Base-by-base conservation (phyloP, 2,113 vertebrate species). In the Neotoma lepida region DNA sequence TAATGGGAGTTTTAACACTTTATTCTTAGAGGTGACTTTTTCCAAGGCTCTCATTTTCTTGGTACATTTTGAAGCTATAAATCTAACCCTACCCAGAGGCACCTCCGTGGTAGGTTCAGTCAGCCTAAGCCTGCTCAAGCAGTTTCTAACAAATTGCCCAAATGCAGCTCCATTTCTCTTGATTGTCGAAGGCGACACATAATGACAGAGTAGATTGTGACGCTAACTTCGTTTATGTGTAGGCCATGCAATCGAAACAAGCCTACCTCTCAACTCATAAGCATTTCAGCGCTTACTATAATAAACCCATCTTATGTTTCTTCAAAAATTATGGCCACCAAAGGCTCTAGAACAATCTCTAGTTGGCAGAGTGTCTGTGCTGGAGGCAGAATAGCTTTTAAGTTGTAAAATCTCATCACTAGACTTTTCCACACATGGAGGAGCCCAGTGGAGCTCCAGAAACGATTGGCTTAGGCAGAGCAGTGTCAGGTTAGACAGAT, bases 11-110 rank as follows among this genome's bases (percentile, higher is more conserved):
- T 74, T 90, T 44, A 85, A 56, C 22, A 46, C 63, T 89, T 41
- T 68, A 28, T 85, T 92, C 88, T 92, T n/a, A 92, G 26, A 93
- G 41, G 86, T 78, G 46, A 87, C n/a, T 76, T 93, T 95, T 92
- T 74, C 20, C 63, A 74, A 94, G 84, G 58, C 41, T 80, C 49
- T 94, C 54, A 56, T 81, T 88, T 78, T 80, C 61, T 51, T 28
- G 22, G 22, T 88, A 20, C 0, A 35, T 89, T 80, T 91, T 41
- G 2, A 7, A 87, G 26, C 35, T 63, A 81, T 35, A 66, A 58
- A 49, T 54, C 56, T 41, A 35, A 95, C n/a, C 77, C 86, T 76
- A 58, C 56, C 68, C 58, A 78, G 49, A 78, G 64, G 73, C 6
- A 86, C 14, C 6, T 88, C 54, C 26, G 8, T 58, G 70, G 35